phyloP scores from a whole-genome alignment of 2,888 invertebrate genomes.

The Amaurobius ferox region DNA sequence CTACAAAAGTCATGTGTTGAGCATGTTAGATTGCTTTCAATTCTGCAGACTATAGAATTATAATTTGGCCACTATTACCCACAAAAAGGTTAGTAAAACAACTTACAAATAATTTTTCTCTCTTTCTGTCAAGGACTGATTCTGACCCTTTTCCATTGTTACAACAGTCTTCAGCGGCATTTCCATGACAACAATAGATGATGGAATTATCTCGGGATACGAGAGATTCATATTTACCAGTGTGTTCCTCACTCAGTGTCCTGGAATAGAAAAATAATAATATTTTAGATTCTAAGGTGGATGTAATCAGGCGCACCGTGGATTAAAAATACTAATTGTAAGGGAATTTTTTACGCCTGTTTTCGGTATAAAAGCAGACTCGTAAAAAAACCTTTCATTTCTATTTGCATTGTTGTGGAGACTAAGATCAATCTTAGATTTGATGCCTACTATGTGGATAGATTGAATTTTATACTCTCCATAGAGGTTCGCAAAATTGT shows the following conservation, averaged over 20 bases:
- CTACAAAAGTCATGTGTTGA: too few species aligned
- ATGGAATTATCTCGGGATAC: conserved; percentile 59
- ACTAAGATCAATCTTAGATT: too few species aligned
- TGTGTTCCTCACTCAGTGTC: conserved; percentile 35
- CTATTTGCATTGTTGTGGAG: not conserved
- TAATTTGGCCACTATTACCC: too few species aligned
- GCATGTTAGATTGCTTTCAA: too few species aligned
- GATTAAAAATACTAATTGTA: not conserved
- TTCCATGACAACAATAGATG: conserved; percentile 71
- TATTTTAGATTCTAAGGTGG: not conserved
- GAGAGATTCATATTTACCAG: conserved; percentile 53
- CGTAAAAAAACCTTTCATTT: not conserved
- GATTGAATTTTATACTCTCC: too few species aligned
- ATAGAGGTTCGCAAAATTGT: too few species aligned
- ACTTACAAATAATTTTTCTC: conserved; percentile 52
- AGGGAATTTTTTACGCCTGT: too few species aligned
- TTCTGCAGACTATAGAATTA: too few species aligned
- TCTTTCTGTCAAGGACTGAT: not conserved
- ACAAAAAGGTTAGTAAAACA: too few species aligned
- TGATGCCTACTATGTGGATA: too few species aligned
- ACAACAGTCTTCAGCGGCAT: conserved; percentile 66
- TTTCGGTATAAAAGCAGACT: not conserved
- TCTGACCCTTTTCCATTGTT: conserved; percentile 29
- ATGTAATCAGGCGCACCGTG: not conserved
- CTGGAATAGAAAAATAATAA: conserved; percentile 13